phyloP scores from a whole-genome alignment of 2,888 invertebrate genomes.

The Epistrophe eligans region DNA sequence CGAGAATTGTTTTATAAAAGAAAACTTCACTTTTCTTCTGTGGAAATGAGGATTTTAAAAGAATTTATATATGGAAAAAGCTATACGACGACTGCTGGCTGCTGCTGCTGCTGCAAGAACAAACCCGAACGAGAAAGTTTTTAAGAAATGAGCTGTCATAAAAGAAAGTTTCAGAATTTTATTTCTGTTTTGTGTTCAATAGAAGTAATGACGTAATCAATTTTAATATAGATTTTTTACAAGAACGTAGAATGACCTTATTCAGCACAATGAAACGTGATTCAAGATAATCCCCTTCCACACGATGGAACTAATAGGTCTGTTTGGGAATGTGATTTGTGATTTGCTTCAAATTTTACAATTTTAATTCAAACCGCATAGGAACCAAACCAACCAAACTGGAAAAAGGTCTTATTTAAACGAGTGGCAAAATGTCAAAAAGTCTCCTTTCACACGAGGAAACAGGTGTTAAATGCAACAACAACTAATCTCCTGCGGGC shows the following conservation, averaged over 20 bases:
- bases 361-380: too few species aligned
- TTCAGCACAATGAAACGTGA: conserved; percentile 22
- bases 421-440: too few species aligned
- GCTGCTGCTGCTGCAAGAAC: too few species aligned
- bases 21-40: neutral
- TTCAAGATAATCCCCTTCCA: too few species aligned
- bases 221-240: conserved; percentile 16
- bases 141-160: conserved; percentile 60
- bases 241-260: conserved; percentile 21
- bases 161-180: conserved; percentile 61
- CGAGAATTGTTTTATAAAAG: conserved; percentile 18
- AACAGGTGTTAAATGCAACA: too few species aligned
- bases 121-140: conserved; percentile 41
- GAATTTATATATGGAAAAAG: conserved; percentile 22
- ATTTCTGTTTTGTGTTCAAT: conserved; percentile 52
- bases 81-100: conserved; percentile 60
- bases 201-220: conserved; percentile 63
- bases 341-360: too few species aligned
- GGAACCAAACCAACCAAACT: too few species aligned
- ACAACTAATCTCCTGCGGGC: too few species aligned
- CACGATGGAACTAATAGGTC: too few species aligned
- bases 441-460: too few species aligned
- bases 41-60: conserved; percentile 3
- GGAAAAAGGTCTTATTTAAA: too few species aligned
- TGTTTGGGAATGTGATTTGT: too few species aligned